Evolutionary conservation across 2,888 invertebrate genomes (phyloP), one percentile per base, ranked within the genome.

Genomic region (Thereva unica): DNA sequence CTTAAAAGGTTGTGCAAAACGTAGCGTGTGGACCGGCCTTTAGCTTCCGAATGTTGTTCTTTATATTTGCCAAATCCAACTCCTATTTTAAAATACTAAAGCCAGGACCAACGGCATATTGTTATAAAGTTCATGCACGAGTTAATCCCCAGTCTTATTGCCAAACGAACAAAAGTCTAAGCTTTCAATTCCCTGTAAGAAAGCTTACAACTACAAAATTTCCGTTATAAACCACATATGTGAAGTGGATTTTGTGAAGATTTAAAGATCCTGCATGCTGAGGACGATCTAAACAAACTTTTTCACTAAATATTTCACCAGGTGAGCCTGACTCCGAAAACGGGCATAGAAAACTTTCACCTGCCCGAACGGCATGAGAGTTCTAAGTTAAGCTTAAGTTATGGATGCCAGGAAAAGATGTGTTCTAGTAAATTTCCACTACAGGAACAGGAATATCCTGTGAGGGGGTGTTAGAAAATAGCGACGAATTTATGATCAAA

Each of bases 241-340:
- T 61, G 61, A 61, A 49, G 41, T 50, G 41, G 10, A 61, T 50
- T 50, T 61, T 61, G 61, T 50, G 61, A 61, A 61, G 40, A 50
- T 61, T 61, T 49, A 61, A 61, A 50, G 50, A 23, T 23, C 23
- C 23, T 23, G 23, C 23, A 23, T 50, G 50, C 41, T 61, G 41
- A 50, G 38, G 61, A 40, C 50, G 61, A 61, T 61, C 45, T 61
- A 61, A 61, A 61, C 50, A 61, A 61, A 61, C 61, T 61, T 61
- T 61, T 61, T 61, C 61, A 61, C 61, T 61, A 61, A 61, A 61
- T 61, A 61, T 61, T 61, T 61, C 61, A 61, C 61, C 61, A 61
- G 61, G 61, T 61, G 61, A 50, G 50, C 50, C 34, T 50, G 40
- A 61, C 50, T 61, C 41, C 41, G 10, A 40, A 49, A 41, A 40